Percentiles rank a stretch among this genome's conserved stretches.
Conservation (phyloP, 2,113 vertebrate genomes). For the Hypocryptadius cinnamomeus region DNA sequence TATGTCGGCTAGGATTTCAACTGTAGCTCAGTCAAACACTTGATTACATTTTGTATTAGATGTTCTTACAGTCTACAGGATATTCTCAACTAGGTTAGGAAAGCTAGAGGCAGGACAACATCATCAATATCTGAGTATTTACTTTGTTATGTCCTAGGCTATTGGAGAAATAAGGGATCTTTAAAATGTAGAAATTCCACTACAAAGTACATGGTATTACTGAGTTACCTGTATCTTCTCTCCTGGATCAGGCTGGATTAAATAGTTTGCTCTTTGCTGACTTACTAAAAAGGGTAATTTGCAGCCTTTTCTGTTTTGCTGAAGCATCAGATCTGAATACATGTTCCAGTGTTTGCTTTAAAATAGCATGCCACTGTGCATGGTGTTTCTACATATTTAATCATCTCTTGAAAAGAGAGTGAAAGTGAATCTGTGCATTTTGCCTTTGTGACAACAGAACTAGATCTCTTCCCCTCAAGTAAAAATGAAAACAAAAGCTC, state of each 20-base stretch:
- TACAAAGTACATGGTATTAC: neutral
- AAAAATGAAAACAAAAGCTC: neutral
- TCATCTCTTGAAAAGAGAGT: neutral
- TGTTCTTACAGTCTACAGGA: neutral
- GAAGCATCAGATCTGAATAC: neutral
- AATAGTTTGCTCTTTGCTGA: neutral
- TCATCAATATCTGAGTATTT: neutral
- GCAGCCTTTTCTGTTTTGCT: neutral
- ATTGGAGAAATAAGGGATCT: neutral
- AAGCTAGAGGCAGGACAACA: neutral
- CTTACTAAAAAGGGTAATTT: neutral
- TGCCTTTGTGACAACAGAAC: neutral
- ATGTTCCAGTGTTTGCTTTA: neutral
- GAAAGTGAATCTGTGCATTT: neutral
- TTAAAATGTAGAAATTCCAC: neutral
- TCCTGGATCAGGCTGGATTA: neutral
- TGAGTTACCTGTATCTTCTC: neutral
- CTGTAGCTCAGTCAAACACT: neutral
- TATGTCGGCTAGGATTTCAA: neutral
- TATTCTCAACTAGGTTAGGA: neutral
- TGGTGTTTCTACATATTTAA: neutral
- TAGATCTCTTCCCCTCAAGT: neutral
- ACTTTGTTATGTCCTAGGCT: neutral
- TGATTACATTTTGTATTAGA: neutral
- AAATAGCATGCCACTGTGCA: neutral